Percentiles rank a stretch among this genome's conserved stretches.
Conservation (phyloP, 2,888 invertebrate species). For the Eulithis testata region DNA sequence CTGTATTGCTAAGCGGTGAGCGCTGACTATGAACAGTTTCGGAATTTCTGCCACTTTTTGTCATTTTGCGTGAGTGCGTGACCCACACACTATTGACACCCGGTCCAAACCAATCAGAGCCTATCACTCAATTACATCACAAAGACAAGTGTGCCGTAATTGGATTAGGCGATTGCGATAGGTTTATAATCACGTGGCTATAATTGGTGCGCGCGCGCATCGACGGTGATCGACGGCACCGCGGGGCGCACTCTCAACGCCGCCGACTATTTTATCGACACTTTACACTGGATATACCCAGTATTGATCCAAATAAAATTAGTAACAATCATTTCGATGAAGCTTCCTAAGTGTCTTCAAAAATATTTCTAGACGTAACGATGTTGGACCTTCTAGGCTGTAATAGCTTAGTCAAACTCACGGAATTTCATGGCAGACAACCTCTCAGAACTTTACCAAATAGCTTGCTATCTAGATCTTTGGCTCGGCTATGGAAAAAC, state of each 20-base stretch:
- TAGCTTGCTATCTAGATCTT: no score
- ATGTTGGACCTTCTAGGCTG: no score
- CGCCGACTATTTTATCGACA: slow-evolving; percentile 66
- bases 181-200: slow-evolving; percentile 51
- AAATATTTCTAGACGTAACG: no score
- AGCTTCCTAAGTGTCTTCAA: no score
- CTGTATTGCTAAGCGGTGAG: no score
- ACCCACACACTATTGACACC: slow-evolving; percentile 1
- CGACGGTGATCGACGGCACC: slow-evolving; percentile 73
- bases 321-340: background rate
- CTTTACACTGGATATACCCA: slow-evolving; percentile 46
- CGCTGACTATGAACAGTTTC: no score
- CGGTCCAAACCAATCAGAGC: slow-evolving; percentile 35
- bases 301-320: background rate
- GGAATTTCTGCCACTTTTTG: no score
- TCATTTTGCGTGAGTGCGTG: background rate
- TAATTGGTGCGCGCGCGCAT: slow-evolving; percentile 75
- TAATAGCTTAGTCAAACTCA: no score
- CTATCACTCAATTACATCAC: slow-evolving; percentile 66
- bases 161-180: slow-evolving; percentile 77
- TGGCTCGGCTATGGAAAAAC: no score
- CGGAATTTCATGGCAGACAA: no score
- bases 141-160: slow-evolving; percentile 77
- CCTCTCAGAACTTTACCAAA: no score
- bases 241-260: slow-evolving; percentile 71